phyloP scores from a whole-genome alignment of 2,888 invertebrate genomes.

The Dryobota labecula region DNA sequence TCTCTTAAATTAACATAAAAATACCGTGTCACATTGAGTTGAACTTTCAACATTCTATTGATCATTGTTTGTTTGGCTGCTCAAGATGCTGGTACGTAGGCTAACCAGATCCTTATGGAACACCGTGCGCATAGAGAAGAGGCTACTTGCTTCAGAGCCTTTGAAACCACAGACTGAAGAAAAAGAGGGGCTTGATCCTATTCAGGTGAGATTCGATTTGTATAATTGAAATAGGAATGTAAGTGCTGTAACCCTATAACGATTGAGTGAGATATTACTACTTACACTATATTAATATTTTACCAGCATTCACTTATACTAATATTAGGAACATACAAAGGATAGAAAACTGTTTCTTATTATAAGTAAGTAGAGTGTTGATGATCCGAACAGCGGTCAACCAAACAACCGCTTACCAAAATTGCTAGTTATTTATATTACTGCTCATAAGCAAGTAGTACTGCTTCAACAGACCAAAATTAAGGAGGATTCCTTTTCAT shows the following conservation, averaged over 20 bases:
- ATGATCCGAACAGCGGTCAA: too few relatives aligned
- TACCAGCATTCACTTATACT: neutral
- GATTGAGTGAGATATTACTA: neutral
- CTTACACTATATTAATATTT: neutral
- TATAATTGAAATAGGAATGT: neutral
- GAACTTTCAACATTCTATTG: slow-evolving; percentile 23
- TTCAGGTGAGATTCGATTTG: slow-evolving; percentile 74
- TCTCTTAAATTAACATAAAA: slow-evolving; percentile 56
- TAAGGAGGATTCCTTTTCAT: too few relatives aligned
- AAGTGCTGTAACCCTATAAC: neutral
- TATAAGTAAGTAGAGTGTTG: too few relatives aligned
- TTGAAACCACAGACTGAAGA: slow-evolving; percentile 76
- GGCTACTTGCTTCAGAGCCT: slow-evolving; percentile 83
- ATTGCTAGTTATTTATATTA: too few relatives aligned
- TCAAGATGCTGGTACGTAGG: slow-evolving; percentile 84
- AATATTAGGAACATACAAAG: neutral
- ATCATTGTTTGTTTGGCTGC: slow-evolving; percentile 51
- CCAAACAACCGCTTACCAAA: too few relatives aligned
- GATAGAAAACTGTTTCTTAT: neutral
- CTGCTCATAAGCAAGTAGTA: too few relatives aligned
- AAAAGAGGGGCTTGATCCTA: slow-evolving; percentile 78
- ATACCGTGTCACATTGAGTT: slow-evolving; percentile 34
- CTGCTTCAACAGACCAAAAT: too few relatives aligned
- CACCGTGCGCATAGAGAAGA: slow-evolving; percentile 75
- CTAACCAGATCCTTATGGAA: slow-evolving; percentile 82